These are phyloP conservation scores for Eulacestoma nigropectus DNA, from an alignment of 2,113 vertebrate species.

Conservation along the genomic window DNA sequence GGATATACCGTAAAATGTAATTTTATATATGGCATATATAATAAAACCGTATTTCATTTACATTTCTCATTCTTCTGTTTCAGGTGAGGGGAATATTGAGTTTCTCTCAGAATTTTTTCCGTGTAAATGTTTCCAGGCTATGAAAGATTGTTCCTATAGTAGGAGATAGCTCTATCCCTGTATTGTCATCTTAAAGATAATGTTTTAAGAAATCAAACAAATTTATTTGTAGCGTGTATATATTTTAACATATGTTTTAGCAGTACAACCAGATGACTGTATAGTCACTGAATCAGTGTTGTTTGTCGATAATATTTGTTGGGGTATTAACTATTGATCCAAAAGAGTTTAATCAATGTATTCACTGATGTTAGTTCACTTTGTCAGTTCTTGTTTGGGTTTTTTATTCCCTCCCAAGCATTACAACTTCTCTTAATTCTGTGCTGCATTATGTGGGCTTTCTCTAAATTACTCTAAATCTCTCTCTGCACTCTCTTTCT, in stretches of 20 bases:
- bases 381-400: neutral
- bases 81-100: neutral
- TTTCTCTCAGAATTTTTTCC: neutral
- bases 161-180: neutral
- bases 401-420: neutral
- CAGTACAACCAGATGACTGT: neutral
- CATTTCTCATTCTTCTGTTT: neutral
- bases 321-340: neutral
- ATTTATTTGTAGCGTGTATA: neutral
- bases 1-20: neutral
- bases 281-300: neutral
- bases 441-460: neutral
- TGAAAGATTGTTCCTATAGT: neutral
- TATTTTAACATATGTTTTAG: neutral
- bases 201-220: neutral
- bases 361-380: neutral
- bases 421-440: neutral
- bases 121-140: neutral
- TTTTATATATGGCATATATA: neutral
- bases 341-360: neutral
- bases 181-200: neutral
- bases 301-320: neutral
- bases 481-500: neutral
- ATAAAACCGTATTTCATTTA: neutral
- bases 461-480: neutral